These are phyloP conservation scores for Brienomyrus longianalis DNA, from an alignment of 2,113 vertebrate species.

Conservation along the genomic window DNA sequence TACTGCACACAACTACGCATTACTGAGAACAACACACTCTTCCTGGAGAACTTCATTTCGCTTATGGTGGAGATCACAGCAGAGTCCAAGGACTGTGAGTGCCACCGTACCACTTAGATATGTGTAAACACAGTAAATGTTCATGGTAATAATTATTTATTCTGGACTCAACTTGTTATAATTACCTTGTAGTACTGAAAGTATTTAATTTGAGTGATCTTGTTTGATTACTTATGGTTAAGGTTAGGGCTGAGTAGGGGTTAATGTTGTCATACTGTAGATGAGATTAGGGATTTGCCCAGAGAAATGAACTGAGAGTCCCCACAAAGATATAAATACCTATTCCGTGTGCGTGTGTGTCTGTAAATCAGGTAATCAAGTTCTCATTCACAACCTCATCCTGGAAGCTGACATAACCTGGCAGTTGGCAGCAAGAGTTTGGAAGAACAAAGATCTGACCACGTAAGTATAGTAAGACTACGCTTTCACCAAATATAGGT, in stretches of 20 bases:
- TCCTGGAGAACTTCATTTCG: conserved; percentile 93
- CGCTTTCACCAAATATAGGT: background rate
- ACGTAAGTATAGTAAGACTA: conserved; percentile 62
- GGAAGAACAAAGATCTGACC: conserved; percentile 89
- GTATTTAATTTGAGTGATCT: background rate
- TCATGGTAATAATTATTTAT: background rate
- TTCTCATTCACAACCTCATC: conserved; percentile 91
- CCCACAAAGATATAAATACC: background rate
- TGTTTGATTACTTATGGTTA: background rate
- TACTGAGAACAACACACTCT: conserved; percentile 96
- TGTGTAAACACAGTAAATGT: background rate
- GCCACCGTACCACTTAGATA: background rate
- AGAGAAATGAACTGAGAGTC: background rate
- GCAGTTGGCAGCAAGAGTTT: conserved; percentile 82
- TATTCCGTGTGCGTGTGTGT: background rate
- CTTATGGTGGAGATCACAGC: conserved; percentile 95
- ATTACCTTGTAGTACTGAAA: background rate
- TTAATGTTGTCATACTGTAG: background rate
- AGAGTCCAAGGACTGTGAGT: conserved; percentile 94
- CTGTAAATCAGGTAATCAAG: conserved; percentile 73
- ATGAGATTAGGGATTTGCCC: background rate
- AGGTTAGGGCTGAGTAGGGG: background rate
- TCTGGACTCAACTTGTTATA: background rate
- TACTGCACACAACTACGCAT: conserved; percentile 93
- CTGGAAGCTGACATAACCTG: conserved; percentile 89